phyloP scores from a whole-genome alignment of 2,797 vertebrate genomes.

The Cryptoprocta ferox region DNA sequence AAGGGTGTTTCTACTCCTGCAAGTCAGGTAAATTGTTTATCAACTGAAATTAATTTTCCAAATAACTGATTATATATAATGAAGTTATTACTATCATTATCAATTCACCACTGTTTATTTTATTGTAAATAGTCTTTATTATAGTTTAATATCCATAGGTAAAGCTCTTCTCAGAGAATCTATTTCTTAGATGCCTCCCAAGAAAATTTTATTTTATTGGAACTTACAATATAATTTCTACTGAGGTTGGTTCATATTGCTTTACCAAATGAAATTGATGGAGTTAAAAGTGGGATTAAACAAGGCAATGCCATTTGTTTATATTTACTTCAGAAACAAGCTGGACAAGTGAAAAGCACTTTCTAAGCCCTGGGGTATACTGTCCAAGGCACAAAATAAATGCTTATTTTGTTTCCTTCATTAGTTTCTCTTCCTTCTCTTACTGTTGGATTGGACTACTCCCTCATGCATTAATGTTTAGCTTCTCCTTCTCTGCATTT shows the following conservation, averaged over 20 bases:
- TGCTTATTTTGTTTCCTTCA: no score
- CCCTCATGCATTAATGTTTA: no score
- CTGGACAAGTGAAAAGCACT: background rate
- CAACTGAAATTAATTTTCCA: constrained; percentile 23
- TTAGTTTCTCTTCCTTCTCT: no score
- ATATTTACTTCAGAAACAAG: background rate
- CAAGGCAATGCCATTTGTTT: background rate
- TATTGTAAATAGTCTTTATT: background rate
- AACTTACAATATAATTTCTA: background rate
- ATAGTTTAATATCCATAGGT: background rate
- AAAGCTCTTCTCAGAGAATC: background rate
- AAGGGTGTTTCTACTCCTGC: background rate
- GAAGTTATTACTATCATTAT: background rate
- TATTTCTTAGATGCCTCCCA: no score
- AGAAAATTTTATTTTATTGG: background rate
- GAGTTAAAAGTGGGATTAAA: background rate
- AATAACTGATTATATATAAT: background rate
- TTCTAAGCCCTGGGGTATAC: background rate
- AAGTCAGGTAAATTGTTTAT: background rate
- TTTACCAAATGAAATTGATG: background rate
- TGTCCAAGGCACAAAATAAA: background rate
- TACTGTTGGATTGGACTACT: no score
- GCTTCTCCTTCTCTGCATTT: no score
- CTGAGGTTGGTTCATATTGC: background rate
- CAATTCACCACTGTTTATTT: background rate